Base-by-base conservation (phyloP, 2,113 vertebrate genomes). In the Struthidea cinerea region DNA sequence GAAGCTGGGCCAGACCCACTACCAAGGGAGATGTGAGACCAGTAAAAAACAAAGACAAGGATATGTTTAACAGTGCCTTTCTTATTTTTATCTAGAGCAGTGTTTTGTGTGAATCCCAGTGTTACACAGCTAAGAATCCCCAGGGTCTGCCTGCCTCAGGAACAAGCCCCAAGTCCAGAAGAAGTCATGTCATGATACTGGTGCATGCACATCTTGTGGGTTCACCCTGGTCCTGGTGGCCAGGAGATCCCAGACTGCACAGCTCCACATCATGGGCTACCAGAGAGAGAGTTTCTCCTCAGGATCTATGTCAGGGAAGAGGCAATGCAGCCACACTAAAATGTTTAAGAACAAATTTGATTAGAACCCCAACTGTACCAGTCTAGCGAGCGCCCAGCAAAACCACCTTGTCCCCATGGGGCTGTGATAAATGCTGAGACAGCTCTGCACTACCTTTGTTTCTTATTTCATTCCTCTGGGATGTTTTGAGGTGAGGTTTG, bases 171-270 rank as follows among this genome's bases (percentile, higher is more conserved):
- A 37, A 41, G 11, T 5, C n/a, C 78, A 67, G 39, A 81, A n/a
- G 6, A 49, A 67, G 84, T 11, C 60, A 16, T 7, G 13, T 2
- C 65, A 27, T 5, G 20, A 71, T 24, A 18, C 39, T 21, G 47
- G 10, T 7, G 7, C 10, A 3, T 3, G 4, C 50, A 37, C 3
- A 3, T 13, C 42, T 17, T 6, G 16, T 44, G 60, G 26, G 28
- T 28, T 61, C 70, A 41, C 20, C 26, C 60, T 59, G n/a, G 11
- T 78, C 33, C 76, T 65, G 30, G 23, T 19, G 30, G 42, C 60
- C 67, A 64, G 75, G 56, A 68, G 44, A 60, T 14, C 33, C 53
- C 22, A 37, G 57, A 17, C 70, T 90, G n/a, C 56, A 35, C 1
- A 13, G 53, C 21, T 35, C 35, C 71, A 24, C 15, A 14, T 8